These are phyloP conservation scores for Mastomys coucha DNA, from an alignment of 2,113 vertebrate genomes.

Conservation along the genomic window DNA sequence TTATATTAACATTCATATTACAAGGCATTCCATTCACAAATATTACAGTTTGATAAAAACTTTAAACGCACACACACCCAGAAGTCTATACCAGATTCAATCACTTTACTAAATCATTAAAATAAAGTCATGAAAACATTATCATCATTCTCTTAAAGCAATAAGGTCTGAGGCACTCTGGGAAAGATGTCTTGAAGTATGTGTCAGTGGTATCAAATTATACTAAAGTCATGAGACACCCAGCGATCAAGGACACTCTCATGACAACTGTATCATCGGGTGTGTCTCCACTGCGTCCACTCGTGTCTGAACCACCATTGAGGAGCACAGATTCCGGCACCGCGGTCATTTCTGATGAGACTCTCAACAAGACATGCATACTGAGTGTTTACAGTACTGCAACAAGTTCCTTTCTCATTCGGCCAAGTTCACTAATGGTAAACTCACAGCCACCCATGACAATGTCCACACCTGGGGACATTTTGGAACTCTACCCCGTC, in stretches of 20 bases:
- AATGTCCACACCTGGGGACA: neutral
- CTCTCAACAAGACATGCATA: neutral
- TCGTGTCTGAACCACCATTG: constrained; percentile 60
- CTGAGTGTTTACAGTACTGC: neutral
- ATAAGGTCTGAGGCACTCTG: constrained; percentile 88
- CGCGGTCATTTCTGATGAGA: neutral
- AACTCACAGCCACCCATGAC: neutral
- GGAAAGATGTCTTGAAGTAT: constrained; percentile 83
- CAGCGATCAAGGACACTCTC: constrained; percentile 71
- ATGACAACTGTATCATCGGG: constrained; percentile 74
- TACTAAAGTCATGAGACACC: constrained; percentile 74
- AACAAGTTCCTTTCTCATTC: neutral
- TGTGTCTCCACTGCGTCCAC: constrained; percentile 69
- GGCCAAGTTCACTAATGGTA: neutral
- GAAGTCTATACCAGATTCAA: constrained; percentile 79
- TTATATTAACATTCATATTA: constrained; percentile 79
- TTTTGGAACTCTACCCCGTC: neutral
- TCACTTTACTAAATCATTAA: constrained; percentile 86
- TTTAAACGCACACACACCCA: constrained; percentile 60
- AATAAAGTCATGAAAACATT: constrained; percentile 87
- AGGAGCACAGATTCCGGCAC: constrained; percentile 31
- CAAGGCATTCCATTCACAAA: constrained; percentile 82
- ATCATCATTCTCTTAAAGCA: constrained; percentile 85
- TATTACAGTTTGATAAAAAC: constrained; percentile 85
- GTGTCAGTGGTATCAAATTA: constrained; percentile 72